A percentile compares a stretch with the other conserved stretches of the same genome.
phyloP scores from a whole-genome alignment of 2,888 invertebrate genomes.

The Drosophila macrospina region DNA sequence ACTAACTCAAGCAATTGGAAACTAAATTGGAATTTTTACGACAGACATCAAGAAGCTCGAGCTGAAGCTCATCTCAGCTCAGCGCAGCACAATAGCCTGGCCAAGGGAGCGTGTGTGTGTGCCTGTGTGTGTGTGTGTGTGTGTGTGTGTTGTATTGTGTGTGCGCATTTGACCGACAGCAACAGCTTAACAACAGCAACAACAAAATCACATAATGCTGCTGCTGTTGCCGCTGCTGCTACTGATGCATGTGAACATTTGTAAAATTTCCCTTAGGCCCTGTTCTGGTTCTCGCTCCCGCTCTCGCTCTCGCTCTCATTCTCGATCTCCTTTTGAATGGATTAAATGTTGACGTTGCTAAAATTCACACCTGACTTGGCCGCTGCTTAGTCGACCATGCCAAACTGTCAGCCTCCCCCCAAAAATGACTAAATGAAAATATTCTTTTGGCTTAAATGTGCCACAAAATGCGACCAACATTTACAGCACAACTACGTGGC shows the following conservation, averaged over 20 bases:
- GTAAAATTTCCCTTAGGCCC: constrained; percentile 75
- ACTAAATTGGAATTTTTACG: constrained; percentile 80
- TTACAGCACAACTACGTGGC: not conserved
- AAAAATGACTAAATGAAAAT: constrained; percentile 39
- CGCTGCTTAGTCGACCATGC: constrained; percentile 58
- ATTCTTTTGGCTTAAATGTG: constrained; percentile 40
- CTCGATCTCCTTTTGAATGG: constrained; percentile 40
- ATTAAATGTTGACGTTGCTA: constrained; percentile 69
- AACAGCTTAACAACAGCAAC: constrained; percentile 31
- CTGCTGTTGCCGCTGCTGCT: constrained; percentile 57
- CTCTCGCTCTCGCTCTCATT: too few species aligned
- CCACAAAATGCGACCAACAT: constrained; percentile 28
- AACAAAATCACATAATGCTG: constrained; percentile 35
- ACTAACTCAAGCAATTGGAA: constrained; percentile 81
- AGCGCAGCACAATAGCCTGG: constrained; percentile 53
- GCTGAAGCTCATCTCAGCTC: constrained; percentile 18
- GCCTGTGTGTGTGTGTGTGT: constrained; percentile 55
- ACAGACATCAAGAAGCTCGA: constrained; percentile 69
- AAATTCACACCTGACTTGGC: constrained; percentile 75
- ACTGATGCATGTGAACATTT: constrained; percentile 68
- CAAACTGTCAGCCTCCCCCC: constrained; percentile 56
- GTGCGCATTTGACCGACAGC: constrained; percentile 75
- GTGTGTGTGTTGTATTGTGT: constrained; percentile 55
- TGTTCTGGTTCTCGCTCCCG: constrained; percentile 31
- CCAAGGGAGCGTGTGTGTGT: constrained; percentile 41